Percentiles rank a stretch among this genome's conserved stretches.
These are phyloP conservation scores for Chaunax sp. DNA, from an alignment of 2,797 vertebrate species.

Conservation along the genomic window DNA sequence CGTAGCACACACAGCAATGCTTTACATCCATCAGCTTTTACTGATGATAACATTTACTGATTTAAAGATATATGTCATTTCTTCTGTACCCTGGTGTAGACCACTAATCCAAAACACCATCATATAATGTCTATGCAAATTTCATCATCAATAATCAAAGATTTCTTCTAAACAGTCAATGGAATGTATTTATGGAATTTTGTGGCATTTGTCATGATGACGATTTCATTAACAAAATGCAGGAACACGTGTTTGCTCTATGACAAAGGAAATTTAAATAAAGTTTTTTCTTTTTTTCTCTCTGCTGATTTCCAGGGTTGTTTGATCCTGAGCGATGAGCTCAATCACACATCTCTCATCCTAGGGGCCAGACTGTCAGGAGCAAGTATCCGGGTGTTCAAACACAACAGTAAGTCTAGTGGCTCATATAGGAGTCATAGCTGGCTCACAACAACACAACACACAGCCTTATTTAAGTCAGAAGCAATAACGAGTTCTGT, in stretches of 20 bases:
- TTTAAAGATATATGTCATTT: constrained; percentile 4
- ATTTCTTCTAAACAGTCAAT: not conserved
- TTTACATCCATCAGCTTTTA: too few species aligned
- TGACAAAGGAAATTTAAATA: not conserved
- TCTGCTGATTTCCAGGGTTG: constrained; percentile 86
- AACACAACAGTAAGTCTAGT: constrained; percentile 93
- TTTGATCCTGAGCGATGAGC: constrained; percentile 95
- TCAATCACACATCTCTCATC: constrained; percentile 93
- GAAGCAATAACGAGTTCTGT: not conserved
- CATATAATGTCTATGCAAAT: not conserved
- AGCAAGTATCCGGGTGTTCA: constrained; percentile 92
- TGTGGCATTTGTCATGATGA: not conserved
- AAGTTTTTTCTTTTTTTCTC: not conserved
- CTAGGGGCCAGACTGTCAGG: constrained; percentile 93
- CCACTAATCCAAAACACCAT: not conserved
- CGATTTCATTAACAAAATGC: not conserved
- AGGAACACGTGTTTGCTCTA: not conserved
- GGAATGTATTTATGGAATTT: too few species aligned
- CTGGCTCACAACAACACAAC: not conserved
- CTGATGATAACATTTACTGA: not conserved
- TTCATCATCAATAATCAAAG: constrained; percentile 12
- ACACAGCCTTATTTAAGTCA: not conserved
- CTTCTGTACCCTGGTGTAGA: not conserved
- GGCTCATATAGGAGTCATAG: constrained; percentile 4
- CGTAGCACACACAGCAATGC: too few species aligned